Evolutionary conservation across 2,888 invertebrate genomes (phyloP), one percentile per base, ranked within the genome.

Genomic region (Tachina grossa): DNA sequence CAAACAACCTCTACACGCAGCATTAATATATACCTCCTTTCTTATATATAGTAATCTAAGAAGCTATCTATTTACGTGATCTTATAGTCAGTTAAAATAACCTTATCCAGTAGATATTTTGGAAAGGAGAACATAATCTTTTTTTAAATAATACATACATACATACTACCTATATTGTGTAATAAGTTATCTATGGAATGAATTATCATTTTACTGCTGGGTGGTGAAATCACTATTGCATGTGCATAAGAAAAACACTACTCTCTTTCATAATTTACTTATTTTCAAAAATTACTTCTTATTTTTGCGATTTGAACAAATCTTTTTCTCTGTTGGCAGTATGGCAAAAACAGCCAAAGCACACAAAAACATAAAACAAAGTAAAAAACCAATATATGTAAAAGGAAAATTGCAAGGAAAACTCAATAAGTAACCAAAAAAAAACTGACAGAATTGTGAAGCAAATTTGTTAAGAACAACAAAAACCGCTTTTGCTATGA

Each of bases 401-500:
- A 61, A 59, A 43, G 19, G 68, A 59, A 49, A 59, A 16, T 59
- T 55, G 13, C 41, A 47, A 76, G 79, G 43, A 79, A 84, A 61
- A 49, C n/a, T 31, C 49, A 22, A 14, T 3, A 63, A 19, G 14
- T 31, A 31, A 31, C 2, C 53, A 75, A 55, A 71, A 63, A 86
- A 87, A 88, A 63, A 74, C 68, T 6, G 22, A 57, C 22, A 13
- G 22, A 57, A 9, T 75, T 80, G 59, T 71, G 53, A 31, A 82
- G 51, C 57, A 66, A 83, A 77, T 53, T 83, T 77, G 68, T 74
- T 68, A 75, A 77, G 41, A 68, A 83, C 75, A 72, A 76, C 79
- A 77, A 88, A 84, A 89, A 89, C 85, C 88, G 88, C 89, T 86
- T 85, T 75, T 86, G 85, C 59, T 78, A 66, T 91, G 91, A 91